A percentile compares a stretch with the other conserved stretches of the same genome.
These are phyloP conservation scores for Trichopria drosophilae DNA, from an alignment of 2,888 invertebrate genomes.

Conservation along the genomic window DNA sequence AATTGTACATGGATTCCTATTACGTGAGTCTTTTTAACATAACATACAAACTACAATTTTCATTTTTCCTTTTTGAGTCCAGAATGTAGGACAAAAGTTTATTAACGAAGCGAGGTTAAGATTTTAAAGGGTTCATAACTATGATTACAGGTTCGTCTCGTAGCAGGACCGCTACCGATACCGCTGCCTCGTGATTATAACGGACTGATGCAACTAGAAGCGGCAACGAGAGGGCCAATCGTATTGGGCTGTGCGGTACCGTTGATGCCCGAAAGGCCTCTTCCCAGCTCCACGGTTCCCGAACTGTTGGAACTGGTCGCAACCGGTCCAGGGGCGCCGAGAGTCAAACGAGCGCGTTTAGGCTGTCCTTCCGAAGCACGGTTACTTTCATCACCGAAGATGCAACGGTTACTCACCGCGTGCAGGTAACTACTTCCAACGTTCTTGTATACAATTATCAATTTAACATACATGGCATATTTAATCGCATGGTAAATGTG, in stretches of 20 bases:
- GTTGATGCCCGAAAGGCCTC: constrained; percentile 54
- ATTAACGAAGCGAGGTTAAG: no score
- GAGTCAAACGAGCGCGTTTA: constrained; percentile 52
- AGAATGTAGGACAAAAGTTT: no score
- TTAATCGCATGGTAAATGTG: no score
- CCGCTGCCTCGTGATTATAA: constrained; percentile 55
- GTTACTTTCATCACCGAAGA: constrained; percentile 59
- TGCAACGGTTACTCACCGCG: constrained; percentile 59
- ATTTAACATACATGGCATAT: no score
- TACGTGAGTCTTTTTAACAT: no score
- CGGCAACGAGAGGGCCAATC: constrained; percentile 56
- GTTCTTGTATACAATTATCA: no score
- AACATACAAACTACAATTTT: no score
- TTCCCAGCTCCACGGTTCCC: constrained; percentile 50
- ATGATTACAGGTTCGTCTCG: constrained; percentile 58
- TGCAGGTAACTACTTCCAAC: constrained; percentile 53
- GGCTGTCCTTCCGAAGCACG: constrained; percentile 58
- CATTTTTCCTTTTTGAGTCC: constrained; percentile 3
- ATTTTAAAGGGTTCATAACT: no score
- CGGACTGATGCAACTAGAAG: constrained; percentile 57
- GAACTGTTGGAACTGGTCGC: constrained; percentile 56
- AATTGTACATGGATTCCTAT: constrained; percentile 2
- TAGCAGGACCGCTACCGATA: constrained; percentile 57
- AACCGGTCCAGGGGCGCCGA: constrained; percentile 53
- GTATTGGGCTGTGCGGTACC: constrained; percentile 61